Percentiles rank a stretch among this genome's conserved stretches.
Evolutionary conservation across 2,888 invertebrate genomes (phyloP).

Genomic region (Lasioglossum morio): DNA sequence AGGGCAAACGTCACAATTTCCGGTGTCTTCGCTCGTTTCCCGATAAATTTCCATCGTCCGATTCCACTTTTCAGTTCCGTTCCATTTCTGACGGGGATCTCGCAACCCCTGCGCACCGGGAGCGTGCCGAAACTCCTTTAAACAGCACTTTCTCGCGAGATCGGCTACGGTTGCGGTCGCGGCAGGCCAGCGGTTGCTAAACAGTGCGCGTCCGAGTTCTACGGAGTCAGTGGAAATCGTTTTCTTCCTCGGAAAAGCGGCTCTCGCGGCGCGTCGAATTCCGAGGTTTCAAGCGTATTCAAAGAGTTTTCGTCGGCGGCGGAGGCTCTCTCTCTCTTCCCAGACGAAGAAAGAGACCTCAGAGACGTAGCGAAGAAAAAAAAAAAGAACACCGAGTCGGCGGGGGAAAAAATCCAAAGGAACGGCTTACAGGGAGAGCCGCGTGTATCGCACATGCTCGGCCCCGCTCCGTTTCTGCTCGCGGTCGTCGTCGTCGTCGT

Average conservation of each 20-base stretch:
- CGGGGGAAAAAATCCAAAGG: conserved; percentile 62
- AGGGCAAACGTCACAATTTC: not conserved
- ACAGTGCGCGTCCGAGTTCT: conserved; percentile 38
- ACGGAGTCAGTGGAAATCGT: conserved; percentile 27
- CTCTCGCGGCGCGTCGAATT: not conserved
- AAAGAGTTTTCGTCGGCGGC: conserved; percentile 72
- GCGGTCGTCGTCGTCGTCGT: conserved; percentile 3
- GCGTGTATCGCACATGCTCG: conserved; percentile 82
- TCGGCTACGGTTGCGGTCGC: conserved; percentile 25
- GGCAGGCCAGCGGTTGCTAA: conserved; percentile 22
- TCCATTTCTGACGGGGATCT: conserved; percentile 15
- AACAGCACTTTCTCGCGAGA: conserved; percentile 39
- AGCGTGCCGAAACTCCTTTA: conserved; percentile 1
- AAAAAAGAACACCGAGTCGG: not conserved
- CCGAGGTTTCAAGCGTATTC: conserved; percentile 58
- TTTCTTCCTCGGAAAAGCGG: conserved; percentile 36
- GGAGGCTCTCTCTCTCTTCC: conserved; percentile 65
- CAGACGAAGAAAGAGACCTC: conserved; percentile 78
- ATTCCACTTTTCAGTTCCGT: not conserved
- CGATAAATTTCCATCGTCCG: conserved; percentile 2
- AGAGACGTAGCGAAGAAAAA: conserved; percentile 74
- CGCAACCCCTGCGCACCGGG: not conserved
- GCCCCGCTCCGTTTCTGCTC: conserved; percentile 12
- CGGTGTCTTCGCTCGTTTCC: not conserved
- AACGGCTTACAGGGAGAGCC: conserved; percentile 76